phyloP scores from a whole-genome alignment of 30 jellyfish, hydroid and myxozoan genomes.

The Phacellophora camtschatica region DNA sequence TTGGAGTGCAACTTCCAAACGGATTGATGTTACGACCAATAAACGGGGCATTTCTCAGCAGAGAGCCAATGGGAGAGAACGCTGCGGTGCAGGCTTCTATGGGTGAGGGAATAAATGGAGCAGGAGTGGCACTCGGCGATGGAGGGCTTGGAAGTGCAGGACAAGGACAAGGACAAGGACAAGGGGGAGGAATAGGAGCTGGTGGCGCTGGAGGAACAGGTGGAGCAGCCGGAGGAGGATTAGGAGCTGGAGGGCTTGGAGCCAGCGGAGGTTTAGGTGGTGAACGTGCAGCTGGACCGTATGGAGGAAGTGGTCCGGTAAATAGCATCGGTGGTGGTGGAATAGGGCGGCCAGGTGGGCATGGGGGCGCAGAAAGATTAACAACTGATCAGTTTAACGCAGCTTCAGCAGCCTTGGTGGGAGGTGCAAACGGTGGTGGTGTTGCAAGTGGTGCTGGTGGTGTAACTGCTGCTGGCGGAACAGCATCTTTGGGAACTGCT shows the following conservation, averaged over 20 bases:
- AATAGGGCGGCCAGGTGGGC: constrained; percentile 43
- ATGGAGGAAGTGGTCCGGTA: constrained; percentile 69
- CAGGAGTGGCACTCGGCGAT: constrained; percentile 46
- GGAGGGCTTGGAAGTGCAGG: constrained; percentile 42
- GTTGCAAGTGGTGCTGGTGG: constrained; percentile 33
- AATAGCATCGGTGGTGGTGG: constrained; percentile 48
- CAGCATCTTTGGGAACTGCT: constrained; percentile 18
- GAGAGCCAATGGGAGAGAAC: constrained; percentile 74
- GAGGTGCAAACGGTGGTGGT: constrained; percentile 26
- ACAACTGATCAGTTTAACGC: constrained; percentile 70
- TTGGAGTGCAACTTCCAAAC: constrained; percentile 89
- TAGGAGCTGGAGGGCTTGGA: constrained; percentile 12
- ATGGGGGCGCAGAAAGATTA: constrained; percentile 60
- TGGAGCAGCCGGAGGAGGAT: constrained; percentile 35
- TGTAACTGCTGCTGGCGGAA: constrained; percentile 13
- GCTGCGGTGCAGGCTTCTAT: constrained; percentile 25
- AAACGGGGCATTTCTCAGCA: constrained; percentile 81
- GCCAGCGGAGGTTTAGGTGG: not conserved
- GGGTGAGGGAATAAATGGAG: constrained; percentile 58
- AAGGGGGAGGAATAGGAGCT: constrained; percentile 18
- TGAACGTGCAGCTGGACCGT: constrained; percentile 50
- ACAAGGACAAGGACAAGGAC: constrained; percentile 51
- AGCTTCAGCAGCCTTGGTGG: constrained; percentile 26
- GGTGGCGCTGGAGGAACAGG: constrained; percentile 32
- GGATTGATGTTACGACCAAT: constrained; percentile 86